These are phyloP conservation scores for Xestia c-nigrum DNA, from an alignment of 2,888 invertebrate genomes.

Conservation along the genomic window DNA sequence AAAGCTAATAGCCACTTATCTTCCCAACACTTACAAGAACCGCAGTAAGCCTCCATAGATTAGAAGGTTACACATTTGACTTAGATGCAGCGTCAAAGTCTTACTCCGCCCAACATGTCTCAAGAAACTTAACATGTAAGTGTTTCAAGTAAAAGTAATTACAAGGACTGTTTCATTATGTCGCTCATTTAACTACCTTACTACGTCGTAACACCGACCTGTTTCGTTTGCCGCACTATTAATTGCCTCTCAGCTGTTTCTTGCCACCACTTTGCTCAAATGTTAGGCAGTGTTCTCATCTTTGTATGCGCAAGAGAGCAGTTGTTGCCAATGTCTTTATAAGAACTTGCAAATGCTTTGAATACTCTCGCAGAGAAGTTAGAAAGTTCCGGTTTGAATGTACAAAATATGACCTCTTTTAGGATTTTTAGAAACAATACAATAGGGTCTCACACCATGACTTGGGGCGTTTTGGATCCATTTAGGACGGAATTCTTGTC, in stretches of 20 bases:
- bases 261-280: conserved; percentile 35
- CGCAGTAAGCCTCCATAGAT: neutral
- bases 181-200: conserved; percentile 51
- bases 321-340: conserved; percentile 2
- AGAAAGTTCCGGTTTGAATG: neutral
- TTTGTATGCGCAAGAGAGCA: conserved; percentile 13
- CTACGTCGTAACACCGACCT: conserved; percentile 44
- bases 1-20: neutral
- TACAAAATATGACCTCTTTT: neutral
- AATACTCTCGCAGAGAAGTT: neutral
- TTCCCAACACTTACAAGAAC: neutral
- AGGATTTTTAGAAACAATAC: neutral
- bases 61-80: conserved; percentile 9
- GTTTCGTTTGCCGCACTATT: conserved; percentile 63
- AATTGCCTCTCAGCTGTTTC: conserved; percentile 51
- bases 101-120: conserved; percentile 14
- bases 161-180: conserved; percentile 50
- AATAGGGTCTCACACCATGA: neutral
- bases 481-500: neutral
- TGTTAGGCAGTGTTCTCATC: conserved; percentile 18
- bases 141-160: conserved; percentile 58
- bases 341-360: neutral
- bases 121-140: conserved; percentile 40
- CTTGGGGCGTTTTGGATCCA: neutral
- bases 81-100: conserved; percentile 30